Conservation (phyloP, 2,113 vertebrate genomes). For the Plectropomus leopardus region DNA sequence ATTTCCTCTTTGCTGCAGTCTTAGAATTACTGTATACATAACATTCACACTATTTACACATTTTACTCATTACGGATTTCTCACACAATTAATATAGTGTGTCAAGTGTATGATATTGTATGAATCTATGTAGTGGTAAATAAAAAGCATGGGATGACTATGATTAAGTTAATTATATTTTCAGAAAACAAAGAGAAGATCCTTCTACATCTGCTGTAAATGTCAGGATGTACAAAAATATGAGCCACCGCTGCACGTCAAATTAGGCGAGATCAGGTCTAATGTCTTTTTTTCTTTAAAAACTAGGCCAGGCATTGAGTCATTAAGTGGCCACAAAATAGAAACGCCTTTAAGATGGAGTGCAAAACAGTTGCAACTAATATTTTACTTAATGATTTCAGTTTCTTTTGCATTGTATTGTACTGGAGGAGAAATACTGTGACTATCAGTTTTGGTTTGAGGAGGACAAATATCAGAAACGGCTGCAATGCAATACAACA, state of each 20-base stretch:
- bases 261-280: background rate
- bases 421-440: background rate
- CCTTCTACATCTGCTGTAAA: background rate
- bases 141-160: background rate
- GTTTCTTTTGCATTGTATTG: background rate
- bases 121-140: background rate
- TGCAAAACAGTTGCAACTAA: background rate
- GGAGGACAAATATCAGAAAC: background rate
- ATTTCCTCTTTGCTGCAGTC: background rate
- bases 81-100: background rate
- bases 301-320: constrained; percentile 7
- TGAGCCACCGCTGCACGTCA: background rate
- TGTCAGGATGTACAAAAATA: background rate
- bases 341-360: background rate
- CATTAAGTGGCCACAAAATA: constrained; percentile 7
- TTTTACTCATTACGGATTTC: background rate
- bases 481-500: background rate
- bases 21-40: background rate
- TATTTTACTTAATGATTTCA: background rate
- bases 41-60: background rate
- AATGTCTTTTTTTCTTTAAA: background rate
- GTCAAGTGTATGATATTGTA: background rate
- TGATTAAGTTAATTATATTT: background rate
- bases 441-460: background rate
- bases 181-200: background rate